Base-by-base conservation (phyloP, 2,797 vertebrate species). In the Urocyon cinereoargenteus region DNA sequence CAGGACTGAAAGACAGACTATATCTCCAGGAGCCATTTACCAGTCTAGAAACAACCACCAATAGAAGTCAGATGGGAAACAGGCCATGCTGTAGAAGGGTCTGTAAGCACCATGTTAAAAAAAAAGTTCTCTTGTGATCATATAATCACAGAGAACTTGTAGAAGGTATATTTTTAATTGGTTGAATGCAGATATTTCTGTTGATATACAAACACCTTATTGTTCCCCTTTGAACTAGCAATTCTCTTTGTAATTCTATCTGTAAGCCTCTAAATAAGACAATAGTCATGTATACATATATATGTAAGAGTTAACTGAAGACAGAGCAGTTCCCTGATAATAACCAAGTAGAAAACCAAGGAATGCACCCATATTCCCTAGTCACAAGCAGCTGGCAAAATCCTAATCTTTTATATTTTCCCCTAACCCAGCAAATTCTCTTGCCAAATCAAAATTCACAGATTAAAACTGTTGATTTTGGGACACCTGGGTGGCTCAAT, bases 211-310 rank as follows among this genome's bases (percentile, higher is more conserved):
- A 86, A 90, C 34, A 68, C 64, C 12, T 79, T 66, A 79, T 31
- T 73, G 2, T 81, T 5, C 34, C 3, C 26, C 12, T 31, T 14
- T 51, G 49, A 93, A 86, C 15, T 26, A 87, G 82, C 2, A 92
- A 87, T 94, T 94, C 61, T 53, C 45, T 81, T 83, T 68, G 55
- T 88, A 75, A 40, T 36, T 77, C 81, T 77, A 49, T 75, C 72
- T 49, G 40, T 75, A 75, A 49, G 40, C 28, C 72, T 75, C 72
- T 75, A 49, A 16, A 51, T 34, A 86, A 94, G 31, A 75, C 24
- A 92, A 64, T 34, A 75, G 83, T 70, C 18, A 79, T 55, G 40
- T 9, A 36, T 34, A 62, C 28, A 53, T 59, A n/a, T 36, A 22
- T 12, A 40, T 24, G 31, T 10, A 86, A 86, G 62, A 82, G 57